Conservation (phyloP, 2,888 invertebrate genomes). For the Cyrtodaria siliqua region DNA sequence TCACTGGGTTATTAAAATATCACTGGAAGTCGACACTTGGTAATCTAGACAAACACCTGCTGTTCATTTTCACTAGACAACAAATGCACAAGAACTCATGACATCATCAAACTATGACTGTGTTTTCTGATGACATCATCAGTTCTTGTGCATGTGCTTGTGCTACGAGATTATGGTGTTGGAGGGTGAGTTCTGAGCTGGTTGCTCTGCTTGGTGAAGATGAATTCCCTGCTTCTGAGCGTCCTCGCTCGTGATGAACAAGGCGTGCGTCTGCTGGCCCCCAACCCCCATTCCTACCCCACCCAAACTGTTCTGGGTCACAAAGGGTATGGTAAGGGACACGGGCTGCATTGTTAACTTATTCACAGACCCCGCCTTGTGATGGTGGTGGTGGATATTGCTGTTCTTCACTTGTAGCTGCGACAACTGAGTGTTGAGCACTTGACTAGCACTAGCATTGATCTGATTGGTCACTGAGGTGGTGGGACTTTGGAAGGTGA, state of each 20-base stretch:
- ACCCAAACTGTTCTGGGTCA: slow-evolving; percentile 64
- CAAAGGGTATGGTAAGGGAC: slow-evolving; percentile 75
- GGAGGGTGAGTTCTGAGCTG: slow-evolving; percentile 47
- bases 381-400: slow-evolving; percentile 63
- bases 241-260: slow-evolving; percentile 74
- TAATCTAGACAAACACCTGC: no score
- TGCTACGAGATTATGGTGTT: slow-evolving; percentile 56
- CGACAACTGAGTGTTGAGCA: slow-evolving; percentile 70
- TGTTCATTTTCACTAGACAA: no score
- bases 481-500: slow-evolving; percentile 50
- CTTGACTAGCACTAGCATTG: slow-evolving; percentile 62
- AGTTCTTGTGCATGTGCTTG: slow-evolving; percentile 16
- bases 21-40: no score
- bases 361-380: slow-evolving; percentile 66
- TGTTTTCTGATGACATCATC: slow-evolving; percentile 22
- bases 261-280: slow-evolving; percentile 67
- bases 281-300: slow-evolving; percentile 41
- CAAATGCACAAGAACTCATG: background rate
- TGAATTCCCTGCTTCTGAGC: slow-evolving; percentile 70
- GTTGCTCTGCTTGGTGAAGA: slow-evolving; percentile 59
- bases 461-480: slow-evolving; percentile 52
- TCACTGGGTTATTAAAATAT: no score
- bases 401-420: slow-evolving; percentile 74
- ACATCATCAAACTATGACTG: slow-evolving; percentile 12
- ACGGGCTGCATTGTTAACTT: slow-evolving; percentile 78